These are phyloP conservation scores for Charanyca ferruginea DNA, from an alignment of 2,888 invertebrate species.

Conservation along the genomic window DNA sequence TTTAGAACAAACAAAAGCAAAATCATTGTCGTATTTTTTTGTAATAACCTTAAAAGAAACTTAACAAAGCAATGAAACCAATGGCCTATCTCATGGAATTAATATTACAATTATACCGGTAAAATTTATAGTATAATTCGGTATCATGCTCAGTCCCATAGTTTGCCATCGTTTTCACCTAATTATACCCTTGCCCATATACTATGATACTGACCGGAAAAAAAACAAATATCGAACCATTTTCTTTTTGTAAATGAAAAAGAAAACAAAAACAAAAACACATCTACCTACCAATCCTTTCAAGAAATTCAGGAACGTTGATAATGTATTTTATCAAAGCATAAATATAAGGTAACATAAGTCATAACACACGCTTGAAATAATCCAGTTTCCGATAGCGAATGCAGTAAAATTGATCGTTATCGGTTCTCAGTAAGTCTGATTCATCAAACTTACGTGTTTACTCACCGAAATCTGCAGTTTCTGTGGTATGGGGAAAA, in stretches of 20 bases:
- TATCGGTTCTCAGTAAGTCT: conserved; percentile 69
- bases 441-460: conserved; percentile 64
- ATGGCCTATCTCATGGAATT: too few species aligned
- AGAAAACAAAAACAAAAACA: neutral
- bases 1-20: too few species aligned
- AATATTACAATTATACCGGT: too few species aligned
- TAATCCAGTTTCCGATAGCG: conserved; percentile 62
- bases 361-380: conserved; percentile 53
- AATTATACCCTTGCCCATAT: too few species aligned
- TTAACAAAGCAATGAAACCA: too few species aligned
- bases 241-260: neutral
- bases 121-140: too few species aligned
- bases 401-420: conserved; percentile 69
- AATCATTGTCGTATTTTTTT: too few species aligned
- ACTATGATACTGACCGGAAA: too few species aligned
- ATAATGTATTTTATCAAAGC: conserved; percentile 34
- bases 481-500: conserved; percentile 54
- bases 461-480: conserved; percentile 58
- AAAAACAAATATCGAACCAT: too few species aligned
- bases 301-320: conserved; percentile 12
- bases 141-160: too few species aligned
- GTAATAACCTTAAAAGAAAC: too few species aligned
- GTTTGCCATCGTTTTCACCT: too few species aligned
- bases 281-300: neutral
- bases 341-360: conserved; percentile 49